Conservation (phyloP, 2,888 invertebrate species). For the Rotaria magnacalcarata region DNA sequence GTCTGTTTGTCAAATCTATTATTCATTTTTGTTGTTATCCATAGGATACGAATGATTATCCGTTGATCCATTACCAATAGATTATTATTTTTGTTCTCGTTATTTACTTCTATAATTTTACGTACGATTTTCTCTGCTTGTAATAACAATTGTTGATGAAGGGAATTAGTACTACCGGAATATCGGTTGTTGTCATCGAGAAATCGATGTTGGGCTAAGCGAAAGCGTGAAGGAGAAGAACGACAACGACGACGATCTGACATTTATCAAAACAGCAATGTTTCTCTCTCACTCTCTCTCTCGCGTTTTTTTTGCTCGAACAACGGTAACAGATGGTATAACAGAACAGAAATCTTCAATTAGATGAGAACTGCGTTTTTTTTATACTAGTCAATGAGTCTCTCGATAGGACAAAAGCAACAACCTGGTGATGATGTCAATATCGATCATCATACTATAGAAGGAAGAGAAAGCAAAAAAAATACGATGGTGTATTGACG, state of each 20-base stretch:
- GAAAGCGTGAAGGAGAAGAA: slow-evolving; percentile 30
- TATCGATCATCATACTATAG: neutral
- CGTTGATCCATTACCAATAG: neutral
- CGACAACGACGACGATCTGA: slow-evolving; percentile 15
- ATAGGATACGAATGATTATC: neutral
- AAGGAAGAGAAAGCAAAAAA: neutral
- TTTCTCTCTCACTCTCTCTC: slow-evolving; percentile 5
- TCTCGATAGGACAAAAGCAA: neutral
- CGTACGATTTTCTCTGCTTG: neutral
- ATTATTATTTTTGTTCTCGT: neutral
- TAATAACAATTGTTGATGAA: neutral
- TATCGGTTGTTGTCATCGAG: slow-evolving; percentile 14
- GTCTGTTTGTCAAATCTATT: neutral
- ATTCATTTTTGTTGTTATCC: neutral
- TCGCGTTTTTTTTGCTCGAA: neutral
- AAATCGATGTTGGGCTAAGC: slow-evolving; percentile 9
- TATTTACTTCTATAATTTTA: neutral
- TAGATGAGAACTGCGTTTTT: neutral
- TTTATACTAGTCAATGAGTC: slow-evolving; percentile 15
- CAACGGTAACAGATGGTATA: slow-evolving; percentile 16
- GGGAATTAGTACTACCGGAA: slow-evolving; percentile 1
- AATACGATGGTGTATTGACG: neutral
- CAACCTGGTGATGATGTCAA: slow-evolving; percentile 3
- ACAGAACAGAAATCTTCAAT: slow-evolving; percentile 18
- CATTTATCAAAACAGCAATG: slow-evolving; percentile 25